These are phyloP conservation scores for Aspidiotus rigidus DNA, from an alignment of 2,888 invertebrate species.

Conservation along the genomic window DNA sequence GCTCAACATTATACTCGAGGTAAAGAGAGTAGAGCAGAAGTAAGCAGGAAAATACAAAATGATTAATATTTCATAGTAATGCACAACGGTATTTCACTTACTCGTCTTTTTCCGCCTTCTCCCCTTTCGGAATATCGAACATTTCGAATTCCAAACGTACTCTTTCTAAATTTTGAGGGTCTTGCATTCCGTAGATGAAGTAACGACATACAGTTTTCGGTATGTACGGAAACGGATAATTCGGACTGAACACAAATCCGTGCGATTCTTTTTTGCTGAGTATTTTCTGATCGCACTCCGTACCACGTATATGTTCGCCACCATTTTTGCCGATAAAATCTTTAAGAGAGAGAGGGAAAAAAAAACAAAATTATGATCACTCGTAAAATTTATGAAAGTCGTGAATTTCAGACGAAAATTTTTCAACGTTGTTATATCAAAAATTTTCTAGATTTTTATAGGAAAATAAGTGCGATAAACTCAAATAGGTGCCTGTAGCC, in stretches of 20 bases:
- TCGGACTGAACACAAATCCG: constrained; percentile 89
- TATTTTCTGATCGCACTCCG: constrained; percentile 98
- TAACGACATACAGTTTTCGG: constrained; percentile 94
- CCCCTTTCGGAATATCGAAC: constrained; percentile 82
- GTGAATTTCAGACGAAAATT: too few species aligned
- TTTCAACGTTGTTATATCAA: too few species aligned
- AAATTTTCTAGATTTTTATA: too few species aligned
- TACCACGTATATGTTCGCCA: constrained; percentile 90
- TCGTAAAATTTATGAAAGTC: too few species aligned
- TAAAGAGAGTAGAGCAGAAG: too few species aligned
- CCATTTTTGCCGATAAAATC: constrained; percentile 88
- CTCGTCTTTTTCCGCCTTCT: constrained; percentile 74
- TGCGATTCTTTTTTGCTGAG: constrained; percentile 85
- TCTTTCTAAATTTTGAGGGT: constrained; percentile 89
- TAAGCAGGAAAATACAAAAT: too few species aligned
- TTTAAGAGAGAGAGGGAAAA: constrained; percentile 44
- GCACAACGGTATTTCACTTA: constrained; percentile 47
- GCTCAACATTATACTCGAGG: too few species aligned
- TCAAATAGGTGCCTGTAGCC: too few species aligned
- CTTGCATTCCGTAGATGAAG: constrained; percentile 97
- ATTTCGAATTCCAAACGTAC: constrained; percentile 78
- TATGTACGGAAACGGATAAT: constrained; percentile 91
- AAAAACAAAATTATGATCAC: too few species aligned
- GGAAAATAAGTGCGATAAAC: too few species aligned
- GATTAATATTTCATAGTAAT: not conserved